Conservation (phyloP, 2,888 invertebrate species). For the Chrysotoxum bicinctum region DNA sequence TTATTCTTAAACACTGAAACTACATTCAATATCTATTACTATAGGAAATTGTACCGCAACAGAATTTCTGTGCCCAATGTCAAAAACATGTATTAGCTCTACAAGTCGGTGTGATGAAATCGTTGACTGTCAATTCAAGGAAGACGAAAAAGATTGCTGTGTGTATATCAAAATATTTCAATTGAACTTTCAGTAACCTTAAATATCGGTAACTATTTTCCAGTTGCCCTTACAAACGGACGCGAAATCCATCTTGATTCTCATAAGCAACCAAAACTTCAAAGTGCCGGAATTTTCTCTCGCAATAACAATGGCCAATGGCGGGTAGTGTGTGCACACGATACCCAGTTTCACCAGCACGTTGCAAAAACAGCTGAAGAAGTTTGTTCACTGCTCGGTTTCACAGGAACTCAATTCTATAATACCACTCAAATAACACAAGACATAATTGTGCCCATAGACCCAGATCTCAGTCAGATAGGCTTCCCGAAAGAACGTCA, state of each 20-base stretch:
- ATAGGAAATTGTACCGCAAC: constrained; percentile 83
- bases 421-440: constrained; percentile 75
- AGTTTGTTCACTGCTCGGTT: constrained; percentile 87
- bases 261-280: constrained; percentile 85
- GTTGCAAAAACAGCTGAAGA: constrained; percentile 82
- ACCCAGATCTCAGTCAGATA: constrained; percentile 75
- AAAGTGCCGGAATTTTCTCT: constrained; percentile 85
- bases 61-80: constrained; percentile 86
- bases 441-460: constrained; percentile 74
- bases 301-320: constrained; percentile 85
- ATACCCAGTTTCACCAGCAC: constrained; percentile 75
- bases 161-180: constrained; percentile 80
- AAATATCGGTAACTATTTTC: not conserved
- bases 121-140: constrained; percentile 86
- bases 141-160: constrained; percentile 92
- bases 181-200: not conserved
- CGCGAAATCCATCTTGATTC: constrained; percentile 84
- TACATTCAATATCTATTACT: not conserved
- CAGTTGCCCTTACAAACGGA: constrained; percentile 88
- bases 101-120: constrained; percentile 86
- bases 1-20: no score
- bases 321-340: constrained; percentile 85
- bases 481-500: constrained; percentile 16
- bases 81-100: constrained; percentile 85
- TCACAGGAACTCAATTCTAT: constrained; percentile 80